These are phyloP conservation scores for Troides helena DNA, from an alignment of 2,888 invertebrate genomes.

Conservation along the genomic window DNA sequence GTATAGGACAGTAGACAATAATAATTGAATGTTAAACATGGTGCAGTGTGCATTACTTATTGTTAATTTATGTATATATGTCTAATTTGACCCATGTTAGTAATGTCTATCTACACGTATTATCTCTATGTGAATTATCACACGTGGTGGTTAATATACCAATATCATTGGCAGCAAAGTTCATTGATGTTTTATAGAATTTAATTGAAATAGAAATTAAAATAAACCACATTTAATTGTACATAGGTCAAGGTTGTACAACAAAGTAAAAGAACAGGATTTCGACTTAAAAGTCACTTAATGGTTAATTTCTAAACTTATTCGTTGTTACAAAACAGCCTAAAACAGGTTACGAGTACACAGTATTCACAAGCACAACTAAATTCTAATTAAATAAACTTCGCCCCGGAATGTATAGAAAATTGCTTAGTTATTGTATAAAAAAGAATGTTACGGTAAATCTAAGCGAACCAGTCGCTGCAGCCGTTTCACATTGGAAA, in stretches of 20 bases:
- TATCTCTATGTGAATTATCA: slow-evolving; percentile 17
- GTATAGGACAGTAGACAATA: too few relatives aligned
- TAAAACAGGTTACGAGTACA: slow-evolving; percentile 54
- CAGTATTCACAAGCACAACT: slow-evolving; percentile 43
- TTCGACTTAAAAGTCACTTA: slow-evolving; percentile 42
- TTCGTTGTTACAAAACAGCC: slow-evolving; percentile 78
- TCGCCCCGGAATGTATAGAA: slow-evolving; percentile 38
- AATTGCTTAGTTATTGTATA: slow-evolving; percentile 25
- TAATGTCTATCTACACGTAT: slow-evolving; percentile 19
- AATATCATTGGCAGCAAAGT: slow-evolving; percentile 18
- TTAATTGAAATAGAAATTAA: not conserved
- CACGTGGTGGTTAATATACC: slow-evolving; percentile 17
- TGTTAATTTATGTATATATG: slow-evolving; percentile 7
- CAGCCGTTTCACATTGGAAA: slow-evolving; percentile 21
- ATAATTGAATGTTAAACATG: slow-evolving; percentile 1
- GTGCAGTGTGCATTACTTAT: slow-evolving; percentile 22
- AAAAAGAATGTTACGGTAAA: slow-evolving; percentile 40
- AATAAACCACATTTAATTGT: slow-evolving; percentile 33
- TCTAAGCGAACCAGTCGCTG: slow-evolving; percentile 62
- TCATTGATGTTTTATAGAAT: slow-evolving; percentile 18
- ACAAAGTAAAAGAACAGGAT: slow-evolving; percentile 37
- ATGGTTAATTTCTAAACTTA: slow-evolving; percentile 59
- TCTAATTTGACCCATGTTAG: slow-evolving; percentile 22
- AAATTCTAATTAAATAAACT: slow-evolving; percentile 40
- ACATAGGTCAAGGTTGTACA: slow-evolving; percentile 38